These are phyloP conservation scores for Julus scanicus DNA, from an alignment of 2,888 invertebrate species.

Conservation along the genomic window DNA sequence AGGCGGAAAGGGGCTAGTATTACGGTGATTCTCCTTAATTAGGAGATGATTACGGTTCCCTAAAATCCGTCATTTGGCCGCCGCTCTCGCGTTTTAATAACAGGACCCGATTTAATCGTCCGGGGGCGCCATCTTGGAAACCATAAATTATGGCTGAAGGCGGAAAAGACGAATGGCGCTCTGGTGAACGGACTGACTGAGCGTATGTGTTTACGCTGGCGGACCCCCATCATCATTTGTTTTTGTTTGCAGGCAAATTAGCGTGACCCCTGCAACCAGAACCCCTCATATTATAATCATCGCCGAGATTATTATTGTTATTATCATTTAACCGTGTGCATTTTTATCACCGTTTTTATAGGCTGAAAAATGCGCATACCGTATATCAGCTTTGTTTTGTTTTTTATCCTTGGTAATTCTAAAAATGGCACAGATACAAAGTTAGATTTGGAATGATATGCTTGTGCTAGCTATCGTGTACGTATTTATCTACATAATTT, in stretches of 20 bases:
- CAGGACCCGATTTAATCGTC: neutral
- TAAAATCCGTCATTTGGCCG: neutral
- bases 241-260: neutral
- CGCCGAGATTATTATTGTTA: constrained; percentile 1
- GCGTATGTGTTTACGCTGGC: neutral
- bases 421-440: no score
- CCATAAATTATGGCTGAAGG: neutral
- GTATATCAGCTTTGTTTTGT: neutral
- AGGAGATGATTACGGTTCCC: neutral
- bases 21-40: neutral
- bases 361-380: neutral
- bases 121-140: no score
- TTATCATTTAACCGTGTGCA: neutral
- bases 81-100: neutral
- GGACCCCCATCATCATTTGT: neutral
- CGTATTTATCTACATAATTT: no score
- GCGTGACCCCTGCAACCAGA: neutral
- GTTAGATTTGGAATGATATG: no score
- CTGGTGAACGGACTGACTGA: neutral
- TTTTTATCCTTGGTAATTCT: no score
- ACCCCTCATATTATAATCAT: neutral
- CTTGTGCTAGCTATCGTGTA: no score
- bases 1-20: no score
- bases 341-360: neutral
- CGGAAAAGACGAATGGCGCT: neutral